A percentile compares a stretch with the other conserved stretches of the same genome.
phyloP scores from a whole-genome alignment of 2,888 invertebrate species.

The Drosophila birchii region DNA sequence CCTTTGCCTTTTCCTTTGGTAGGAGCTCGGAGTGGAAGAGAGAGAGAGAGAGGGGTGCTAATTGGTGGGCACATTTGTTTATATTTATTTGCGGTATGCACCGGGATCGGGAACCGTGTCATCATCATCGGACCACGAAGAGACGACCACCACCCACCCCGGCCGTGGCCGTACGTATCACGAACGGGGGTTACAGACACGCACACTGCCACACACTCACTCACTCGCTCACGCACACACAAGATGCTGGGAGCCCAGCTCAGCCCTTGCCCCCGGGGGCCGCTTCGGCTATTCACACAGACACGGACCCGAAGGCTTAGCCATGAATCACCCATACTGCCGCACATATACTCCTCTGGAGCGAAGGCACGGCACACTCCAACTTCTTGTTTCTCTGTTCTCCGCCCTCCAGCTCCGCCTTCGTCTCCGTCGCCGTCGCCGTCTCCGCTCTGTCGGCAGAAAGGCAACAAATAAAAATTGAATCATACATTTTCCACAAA shows the following conservation, averaged over 20 bases:
- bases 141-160: slow-evolving; percentile 14
- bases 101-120: background rate
- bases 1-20: background rate
- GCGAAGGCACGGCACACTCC: slow-evolving; percentile 5
- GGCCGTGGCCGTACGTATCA: too few species aligned
- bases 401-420: background rate
- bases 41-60: background rate
- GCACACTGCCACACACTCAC: background rate
- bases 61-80: slow-evolving; percentile 14
- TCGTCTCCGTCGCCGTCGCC: background rate
- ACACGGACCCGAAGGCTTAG: slow-evolving; percentile 12
- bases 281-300: slow-evolving; percentile 16
- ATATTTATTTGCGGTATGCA: slow-evolving; percentile 17
- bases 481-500: slow-evolving; percentile 24
- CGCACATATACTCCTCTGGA: slow-evolving; percentile 10
- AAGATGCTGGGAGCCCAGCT: slow-evolving; percentile 17
- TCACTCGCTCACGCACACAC: background rate
- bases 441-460: slow-evolving; percentile 6
- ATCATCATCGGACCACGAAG: slow-evolving; percentile 6
- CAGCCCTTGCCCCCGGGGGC: slow-evolving; percentile 13
- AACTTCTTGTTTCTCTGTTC: slow-evolving; percentile 9
- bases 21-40: too few species aligned
- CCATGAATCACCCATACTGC: slow-evolving; percentile 11
- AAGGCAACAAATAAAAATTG: slow-evolving; percentile 23
- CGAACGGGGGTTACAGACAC: slow-evolving; percentile 3